Conservation (phyloP, 2,888 invertebrate species). For the Conistra vaccinii region DNA sequence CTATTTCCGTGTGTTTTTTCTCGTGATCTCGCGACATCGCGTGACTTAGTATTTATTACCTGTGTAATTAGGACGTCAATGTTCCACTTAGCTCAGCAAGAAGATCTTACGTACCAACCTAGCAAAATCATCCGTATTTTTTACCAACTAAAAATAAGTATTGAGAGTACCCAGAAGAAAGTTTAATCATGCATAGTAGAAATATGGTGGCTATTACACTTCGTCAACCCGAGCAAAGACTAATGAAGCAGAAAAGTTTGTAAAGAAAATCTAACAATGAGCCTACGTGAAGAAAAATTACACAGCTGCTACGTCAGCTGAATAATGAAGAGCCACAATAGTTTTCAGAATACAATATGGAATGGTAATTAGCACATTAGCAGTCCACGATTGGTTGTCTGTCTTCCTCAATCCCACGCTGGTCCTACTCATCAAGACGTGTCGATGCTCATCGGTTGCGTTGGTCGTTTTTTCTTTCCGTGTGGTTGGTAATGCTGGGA, state of each 20-base stretch:
- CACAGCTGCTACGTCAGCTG: conserved; percentile 44
- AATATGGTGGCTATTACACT: conserved; percentile 39
- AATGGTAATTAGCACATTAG: conserved; percentile 71
- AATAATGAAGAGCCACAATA: conserved; percentile 60
- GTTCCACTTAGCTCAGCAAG: conserved; percentile 47
- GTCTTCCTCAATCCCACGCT: conserved; percentile 73
- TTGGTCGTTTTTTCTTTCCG: conserved; percentile 63
- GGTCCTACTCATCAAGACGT: conserved; percentile 48
- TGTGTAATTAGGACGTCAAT: conserved; percentile 59
- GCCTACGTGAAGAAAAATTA: conserved; percentile 59
- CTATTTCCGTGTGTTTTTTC: conserved; percentile 46
- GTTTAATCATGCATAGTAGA: conserved; percentile 29
- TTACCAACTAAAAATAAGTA: conserved; percentile 49
- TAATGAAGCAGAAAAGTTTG: conserved; percentile 44
- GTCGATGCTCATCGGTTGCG: conserved; percentile 60
- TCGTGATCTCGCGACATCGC: conserved; percentile 62
- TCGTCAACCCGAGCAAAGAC: conserved; percentile 36
- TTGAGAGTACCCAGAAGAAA: conserved; percentile 44
- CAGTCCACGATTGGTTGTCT: conserved; percentile 65
- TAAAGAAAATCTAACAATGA: conserved; percentile 58
- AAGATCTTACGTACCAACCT: conserved; percentile 45
- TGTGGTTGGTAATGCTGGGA: conserved; percentile 61
- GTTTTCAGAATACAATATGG: conserved; percentile 63
- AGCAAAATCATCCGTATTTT: conserved; percentile 34
- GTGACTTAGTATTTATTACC: conserved; percentile 57